These are phyloP conservation scores for Neocrepidodera transversa DNA, from an alignment of 2,888 invertebrate genomes.

Conservation along the genomic window DNA sequence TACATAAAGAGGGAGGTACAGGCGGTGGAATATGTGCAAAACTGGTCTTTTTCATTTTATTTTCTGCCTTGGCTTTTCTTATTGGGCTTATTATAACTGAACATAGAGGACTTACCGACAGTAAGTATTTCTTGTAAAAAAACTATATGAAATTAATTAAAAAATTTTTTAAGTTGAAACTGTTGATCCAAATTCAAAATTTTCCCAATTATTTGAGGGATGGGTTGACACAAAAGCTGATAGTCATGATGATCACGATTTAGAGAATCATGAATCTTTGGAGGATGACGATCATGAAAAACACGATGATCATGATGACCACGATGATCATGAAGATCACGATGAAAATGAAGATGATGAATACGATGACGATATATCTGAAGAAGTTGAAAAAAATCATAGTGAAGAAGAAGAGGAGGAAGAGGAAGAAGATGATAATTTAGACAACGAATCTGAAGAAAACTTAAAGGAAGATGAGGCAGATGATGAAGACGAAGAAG, in stretches of 20 bases:
- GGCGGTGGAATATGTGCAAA: slow-evolving; percentile 87
- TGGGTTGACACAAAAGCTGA: slow-evolving; percentile 73
- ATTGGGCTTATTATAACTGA: slow-evolving; percentile 81
- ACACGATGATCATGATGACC: slow-evolving; percentile 51
- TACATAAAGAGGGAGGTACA: slow-evolving; percentile 77
- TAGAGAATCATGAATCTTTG: slow-evolving; percentile 37
- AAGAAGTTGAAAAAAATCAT: slow-evolving; percentile 37
- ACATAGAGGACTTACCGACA: slow-evolving; percentile 78
- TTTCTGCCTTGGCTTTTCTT: slow-evolving; percentile 74
- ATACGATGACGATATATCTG: slow-evolving; percentile 31
- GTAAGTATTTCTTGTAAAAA: slow-evolving; percentile 63
- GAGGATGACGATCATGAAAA: slow-evolving; percentile 43
- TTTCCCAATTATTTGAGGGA: slow-evolving; percentile 78
- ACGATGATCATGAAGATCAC: slow-evolving; percentile 44
- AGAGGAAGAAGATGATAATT: slow-evolving; percentile 62
- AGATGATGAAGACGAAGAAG: slow-evolving; percentile 19
- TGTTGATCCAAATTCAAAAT: slow-evolving; percentile 65
- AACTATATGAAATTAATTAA: neutral
- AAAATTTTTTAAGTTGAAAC: slow-evolving; percentile 31
- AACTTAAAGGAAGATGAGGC: slow-evolving; percentile 33
- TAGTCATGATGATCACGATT: slow-evolving; percentile 52
- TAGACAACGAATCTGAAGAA: slow-evolving; percentile 45
- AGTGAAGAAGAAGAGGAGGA: slow-evolving; percentile 56
- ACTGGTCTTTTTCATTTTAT: slow-evolving; percentile 78
- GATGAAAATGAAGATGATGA: slow-evolving; percentile 37